Percentiles rank a stretch among this genome's conserved stretches.
Conservation (phyloP, 2,888 invertebrate genomes). For the Andrena bicolor region DNA sequence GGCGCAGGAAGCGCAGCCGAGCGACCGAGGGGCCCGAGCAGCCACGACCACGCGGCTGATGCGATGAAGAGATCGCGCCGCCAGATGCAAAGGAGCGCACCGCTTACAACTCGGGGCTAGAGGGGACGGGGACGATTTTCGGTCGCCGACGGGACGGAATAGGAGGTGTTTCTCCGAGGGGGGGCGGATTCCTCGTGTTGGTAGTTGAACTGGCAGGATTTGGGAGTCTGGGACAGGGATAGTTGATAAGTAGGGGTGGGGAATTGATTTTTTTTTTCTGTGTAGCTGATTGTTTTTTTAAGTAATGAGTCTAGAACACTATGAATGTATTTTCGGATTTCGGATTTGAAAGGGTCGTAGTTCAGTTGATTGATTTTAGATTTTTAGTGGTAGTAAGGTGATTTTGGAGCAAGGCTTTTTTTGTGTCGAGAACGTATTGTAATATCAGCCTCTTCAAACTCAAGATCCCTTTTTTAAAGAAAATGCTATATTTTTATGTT, state of each 20-base stretch:
- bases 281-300: too few species aligned
- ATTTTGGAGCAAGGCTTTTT: too few species aligned
- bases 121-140: slow-evolving; percentile 12
- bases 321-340: too few species aligned
- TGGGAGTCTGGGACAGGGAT: background rate
- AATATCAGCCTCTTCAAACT: background rate
- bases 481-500: too few species aligned
- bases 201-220: background rate
- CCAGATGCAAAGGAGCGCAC: slow-evolving; percentile 63
- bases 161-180: background rate
- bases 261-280: too few species aligned
- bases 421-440: background rate
- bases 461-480: background rate
- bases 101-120: slow-evolving; percentile 7
- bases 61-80: slow-evolving; percentile 70
- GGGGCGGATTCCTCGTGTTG: too few species aligned
- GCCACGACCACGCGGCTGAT: slow-evolving; percentile 42
- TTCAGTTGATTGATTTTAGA: too few species aligned
- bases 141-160: background rate
- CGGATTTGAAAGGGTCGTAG: too few species aligned
- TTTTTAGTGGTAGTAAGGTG: too few species aligned
- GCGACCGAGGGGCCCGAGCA: too few species aligned
- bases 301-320: too few species aligned
- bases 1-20: slow-evolving; percentile 4
- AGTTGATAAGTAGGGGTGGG: too few species aligned